These are phyloP conservation scores for Agapornis roseicollis DNA, from an alignment of 2,113 vertebrate species.

Conservation along the genomic window DNA sequence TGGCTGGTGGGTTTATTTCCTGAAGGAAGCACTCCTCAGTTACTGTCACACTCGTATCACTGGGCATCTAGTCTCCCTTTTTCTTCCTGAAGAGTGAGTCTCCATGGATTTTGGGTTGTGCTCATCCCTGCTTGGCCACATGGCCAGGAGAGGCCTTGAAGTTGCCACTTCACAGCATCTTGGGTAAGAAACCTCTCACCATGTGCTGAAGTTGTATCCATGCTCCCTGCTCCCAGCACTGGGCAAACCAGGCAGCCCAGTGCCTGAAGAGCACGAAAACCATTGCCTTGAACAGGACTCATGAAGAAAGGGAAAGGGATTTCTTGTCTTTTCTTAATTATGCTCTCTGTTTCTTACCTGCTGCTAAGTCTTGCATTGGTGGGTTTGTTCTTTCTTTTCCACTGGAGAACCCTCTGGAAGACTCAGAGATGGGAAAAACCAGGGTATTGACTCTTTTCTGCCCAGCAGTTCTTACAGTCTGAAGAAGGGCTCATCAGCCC, in stretches of 20 bases:
- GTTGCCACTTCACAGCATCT: neutral
- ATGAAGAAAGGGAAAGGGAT: neutral
- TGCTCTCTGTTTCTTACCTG: neutral
- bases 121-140: neutral
- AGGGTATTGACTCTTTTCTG: neutral
- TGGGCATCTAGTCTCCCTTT: neutral
- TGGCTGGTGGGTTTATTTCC: neutral
- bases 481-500: neutral
- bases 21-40: neutral
- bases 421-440: neutral
- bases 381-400: neutral
- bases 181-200: neutral
- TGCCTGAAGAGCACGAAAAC: neutral
- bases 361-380: neutral
- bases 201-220: neutral
- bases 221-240: neutral
- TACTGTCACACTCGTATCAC: neutral
- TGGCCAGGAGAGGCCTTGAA: neutral
- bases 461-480: neutral
- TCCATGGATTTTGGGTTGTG: rapidly evolving
- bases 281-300: neutral
- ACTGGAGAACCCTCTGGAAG: neutral
- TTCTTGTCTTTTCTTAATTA: neutral
- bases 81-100: neutral
- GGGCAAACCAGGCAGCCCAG: neutral